Percentiles rank a stretch among this genome's conserved stretches.
Evolutionary conservation across 2,888 invertebrate species (phyloP).

Genomic region (Phyllotreta striolata): DNA sequence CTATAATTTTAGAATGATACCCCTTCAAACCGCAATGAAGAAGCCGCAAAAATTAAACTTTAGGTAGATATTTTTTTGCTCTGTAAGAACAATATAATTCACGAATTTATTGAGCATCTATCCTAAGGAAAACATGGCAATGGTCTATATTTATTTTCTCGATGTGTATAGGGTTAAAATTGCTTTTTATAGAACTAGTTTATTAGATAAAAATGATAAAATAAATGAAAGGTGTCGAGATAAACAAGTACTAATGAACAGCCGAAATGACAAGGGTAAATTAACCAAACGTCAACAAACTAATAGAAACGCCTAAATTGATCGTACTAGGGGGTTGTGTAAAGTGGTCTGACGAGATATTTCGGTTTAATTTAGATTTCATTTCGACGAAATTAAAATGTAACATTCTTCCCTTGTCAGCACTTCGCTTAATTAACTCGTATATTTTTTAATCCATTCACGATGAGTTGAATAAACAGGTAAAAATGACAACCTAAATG

Average conservation of each 20-base stretch:
- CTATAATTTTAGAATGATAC: constrained; percentile 4
- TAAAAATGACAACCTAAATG: too few species aligned
- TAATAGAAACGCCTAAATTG: constrained; percentile 12
- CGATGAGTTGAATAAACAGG: too few species aligned
- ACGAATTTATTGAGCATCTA: too few species aligned
- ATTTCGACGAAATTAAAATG: too few species aligned
- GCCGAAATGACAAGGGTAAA: constrained; percentile 34
- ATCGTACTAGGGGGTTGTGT: constrained; percentile 22
- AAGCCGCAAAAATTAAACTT: constrained; percentile 36
- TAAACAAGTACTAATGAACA: constrained; percentile 30
- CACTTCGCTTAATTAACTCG: too few species aligned
- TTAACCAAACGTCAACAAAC: constrained; percentile 25
- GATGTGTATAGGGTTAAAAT: too few species aligned
- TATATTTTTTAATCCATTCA: too few species aligned
- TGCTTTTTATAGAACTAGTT: too few species aligned
- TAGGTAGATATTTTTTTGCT: constrained; percentile 35
- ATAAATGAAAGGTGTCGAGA: constrained; percentile 25
- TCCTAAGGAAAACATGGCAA: too few species aligned
- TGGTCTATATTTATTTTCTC: too few species aligned
- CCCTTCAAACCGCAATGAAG: constrained; percentile 35
- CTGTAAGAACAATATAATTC: neutral
- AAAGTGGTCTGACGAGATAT: constrained; percentile 25
- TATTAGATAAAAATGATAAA: neutral
- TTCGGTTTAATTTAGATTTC: neutral
- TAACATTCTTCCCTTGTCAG: too few species aligned